Conservation (phyloP, 2,113 vertebrate species). For the Erythrolamprus reginae region DNA sequence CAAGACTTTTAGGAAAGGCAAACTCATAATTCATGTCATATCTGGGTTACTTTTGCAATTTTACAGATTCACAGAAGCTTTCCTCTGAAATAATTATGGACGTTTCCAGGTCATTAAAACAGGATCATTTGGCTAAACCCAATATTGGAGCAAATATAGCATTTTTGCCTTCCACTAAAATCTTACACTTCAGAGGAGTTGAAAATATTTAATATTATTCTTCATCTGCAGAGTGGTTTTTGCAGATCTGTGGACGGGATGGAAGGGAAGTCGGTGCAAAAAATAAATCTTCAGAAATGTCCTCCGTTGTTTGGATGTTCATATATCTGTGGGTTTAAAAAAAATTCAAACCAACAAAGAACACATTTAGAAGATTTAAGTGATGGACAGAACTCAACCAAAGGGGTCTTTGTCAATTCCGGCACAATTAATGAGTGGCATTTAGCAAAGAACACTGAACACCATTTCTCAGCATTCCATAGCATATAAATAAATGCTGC, state of each 20-base stretch:
- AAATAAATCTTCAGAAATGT: not conserved
- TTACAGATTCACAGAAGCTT: not conserved
- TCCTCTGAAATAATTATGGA: not conserved
- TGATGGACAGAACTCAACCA: not conserved
- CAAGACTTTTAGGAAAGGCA: not conserved
- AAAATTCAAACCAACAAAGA: not conserved
- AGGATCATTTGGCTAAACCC: not conserved
- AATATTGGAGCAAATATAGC: not conserved
- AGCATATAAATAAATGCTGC: not conserved
- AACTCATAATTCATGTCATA: not conserved
- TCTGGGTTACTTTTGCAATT: not conserved
- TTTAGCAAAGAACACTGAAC: not conserved
- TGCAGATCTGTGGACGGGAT: not conserved
- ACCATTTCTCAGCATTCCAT: not conserved
- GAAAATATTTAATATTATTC: not conserved
- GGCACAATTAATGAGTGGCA: not conserved
- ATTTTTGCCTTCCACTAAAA: not conserved
- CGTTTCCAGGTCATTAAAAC: not conserved
- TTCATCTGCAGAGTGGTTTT: not conserved
- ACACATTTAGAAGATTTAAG: not conserved
- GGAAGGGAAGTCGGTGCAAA: not conserved
- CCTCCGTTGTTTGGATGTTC: not conserved
- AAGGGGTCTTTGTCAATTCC: not conserved
- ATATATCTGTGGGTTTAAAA: not conserved
- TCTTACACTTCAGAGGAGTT: not conserved